Evolutionary conservation across 1,140 invertebrate species (phyloP), one percentile per base, ranked within the genome.

Genomic region (Gryon sp.): DNA sequence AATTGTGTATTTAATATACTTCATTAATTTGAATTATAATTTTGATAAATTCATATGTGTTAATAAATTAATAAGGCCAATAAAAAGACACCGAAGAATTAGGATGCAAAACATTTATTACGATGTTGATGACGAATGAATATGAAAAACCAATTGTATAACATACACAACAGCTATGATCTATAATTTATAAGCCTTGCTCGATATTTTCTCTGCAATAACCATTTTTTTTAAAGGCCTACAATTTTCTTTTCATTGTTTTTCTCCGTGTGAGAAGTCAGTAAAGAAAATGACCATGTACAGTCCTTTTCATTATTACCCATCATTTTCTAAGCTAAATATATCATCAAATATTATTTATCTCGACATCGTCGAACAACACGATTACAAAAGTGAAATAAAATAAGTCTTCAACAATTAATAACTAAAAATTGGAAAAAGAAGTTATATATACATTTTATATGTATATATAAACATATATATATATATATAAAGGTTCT

Each of bases 91-190:
- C 24, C 2, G 32, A 18, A 38, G 28, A 36, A 57, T 32, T 75
- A 66, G 62, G 73, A 76, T 76, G 57, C 73, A 76, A 76, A 76
- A 76, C 73, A 76, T 76, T 76, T 76, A 76, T 76, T 76, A 76
- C 20, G 73, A 66, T 75, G 52, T 60, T 46, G 73, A 74, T 74
- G 69, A 76, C 50, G 63, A 57, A 68, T 68, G 72, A 68, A 69
- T 62, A 72, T 70, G 65, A 57, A 76, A n/a, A 78, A 73, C 46
- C 68, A 78, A 62, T 78, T 53, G 22, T 69, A 63, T 78, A 73
- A 72, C 62, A 73, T 73, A 78, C 62, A 78, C 68, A 68, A 78
- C 75, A 70, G 62, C 55, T 73, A 78, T 55, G 50, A 62, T 66
- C 53, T 78, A 77, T 69, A 76, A 68, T 76, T 68, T 63, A 69